A percentile compares a stretch with the other conserved stretches of the same genome.
These are phyloP conservation scores for Pomatorhinus ruficollis DNA, from an alignment of 2,113 vertebrate species.

Conservation along the genomic window DNA sequence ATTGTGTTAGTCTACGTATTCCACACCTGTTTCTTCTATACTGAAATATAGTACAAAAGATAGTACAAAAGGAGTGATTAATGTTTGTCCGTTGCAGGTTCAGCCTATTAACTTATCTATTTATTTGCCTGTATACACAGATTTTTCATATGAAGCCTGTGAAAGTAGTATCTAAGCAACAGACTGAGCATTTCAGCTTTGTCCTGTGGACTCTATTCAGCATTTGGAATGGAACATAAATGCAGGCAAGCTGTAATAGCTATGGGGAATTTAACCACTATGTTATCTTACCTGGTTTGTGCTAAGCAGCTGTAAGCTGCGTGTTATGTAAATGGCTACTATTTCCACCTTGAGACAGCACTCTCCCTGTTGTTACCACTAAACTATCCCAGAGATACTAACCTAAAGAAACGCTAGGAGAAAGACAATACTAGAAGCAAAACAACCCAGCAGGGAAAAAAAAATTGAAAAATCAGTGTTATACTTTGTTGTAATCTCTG, in stretches of 20 bases:
- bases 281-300: background rate
- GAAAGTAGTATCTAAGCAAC: conserved; percentile 63
- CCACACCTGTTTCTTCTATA: background rate
- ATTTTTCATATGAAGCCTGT: conserved; percentile 19
- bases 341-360: background rate
- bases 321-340: background rate
- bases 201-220: conserved; percentile 42
- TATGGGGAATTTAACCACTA: background rate
- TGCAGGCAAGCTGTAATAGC: background rate
- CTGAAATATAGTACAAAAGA: background rate
- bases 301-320: background rate
- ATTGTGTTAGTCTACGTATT: background rate
- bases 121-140: background rate
- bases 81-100: background rate
- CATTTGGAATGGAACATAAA: background rate
- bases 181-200: conserved; percentile 15
- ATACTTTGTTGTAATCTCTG: background rate
- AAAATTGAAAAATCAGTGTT: background rate
- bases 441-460: background rate
- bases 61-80: background rate
- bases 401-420: background rate
- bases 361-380: background rate
- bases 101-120: background rate
- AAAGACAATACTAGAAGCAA: background rate
- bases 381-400: background rate